Evolutionary conservation across 1,140 invertebrate genomes (phyloP), one percentile per base, ranked within the genome.

Genomic region (Bombus superbus): DNA sequence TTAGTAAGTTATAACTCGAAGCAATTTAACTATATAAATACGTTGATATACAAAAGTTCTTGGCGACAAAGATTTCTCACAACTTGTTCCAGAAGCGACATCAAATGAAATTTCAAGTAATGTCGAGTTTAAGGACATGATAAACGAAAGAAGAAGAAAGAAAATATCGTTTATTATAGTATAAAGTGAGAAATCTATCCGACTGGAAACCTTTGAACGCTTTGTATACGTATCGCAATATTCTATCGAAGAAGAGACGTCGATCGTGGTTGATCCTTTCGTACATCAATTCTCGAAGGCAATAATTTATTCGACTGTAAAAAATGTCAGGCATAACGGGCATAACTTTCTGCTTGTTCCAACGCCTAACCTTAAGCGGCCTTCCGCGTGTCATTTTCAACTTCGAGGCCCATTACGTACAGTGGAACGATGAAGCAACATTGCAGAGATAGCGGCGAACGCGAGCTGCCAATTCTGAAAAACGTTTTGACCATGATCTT

Each of bases 401-500:
- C 18, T 85, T 81, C 42, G 44, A 35, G 42, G 44, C 15, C 35
- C 8, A 32, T 35, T 73, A 40, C 32, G 38, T 10, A 68, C 59
- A 15, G 32, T 40, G 83, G 32, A 53, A 72, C 28, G 57, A 69
- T 73, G 47, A n/a, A 40, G 76, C 73, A 86, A 77, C 81, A 81
- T 81, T 73, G 71, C 62, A 75, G 44, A 85, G 25, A 57, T 53
- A 79, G 64, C 69, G 42, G 3, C 64, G 42, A 28, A 85, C 78
- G 42, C 35, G 69, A 81, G 40, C 69, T 42, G 44, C 77, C 71
- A 81, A 85, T 85, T 85, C 71, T 85, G 84, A 75, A 85, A 85
- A 85, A 81, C 84, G 84, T 81, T 85, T 85, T 81, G 78, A 75
- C 84, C 79, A 85, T 85, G 78, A 85, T 85, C 84, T 85, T 85